Evolutionary conservation across 2,113 vertebrate species (phyloP).

Genomic region (Sinocyclocheilus anophthalmus): DNA sequence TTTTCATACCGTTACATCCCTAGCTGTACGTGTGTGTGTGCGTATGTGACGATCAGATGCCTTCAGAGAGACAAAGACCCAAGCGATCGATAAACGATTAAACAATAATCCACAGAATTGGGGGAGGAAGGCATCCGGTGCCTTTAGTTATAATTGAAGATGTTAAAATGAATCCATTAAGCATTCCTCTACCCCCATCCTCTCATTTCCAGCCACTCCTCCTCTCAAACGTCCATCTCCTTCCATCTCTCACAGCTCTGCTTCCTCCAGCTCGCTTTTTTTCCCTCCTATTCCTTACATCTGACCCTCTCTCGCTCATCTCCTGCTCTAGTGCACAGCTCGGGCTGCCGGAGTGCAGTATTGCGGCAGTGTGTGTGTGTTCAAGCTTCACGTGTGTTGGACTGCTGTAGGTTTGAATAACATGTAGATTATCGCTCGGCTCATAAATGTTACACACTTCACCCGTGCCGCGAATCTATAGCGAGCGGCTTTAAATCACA

Average conservation of each 20-base stretch:
- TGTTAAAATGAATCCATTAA: constrained; percentile 58
- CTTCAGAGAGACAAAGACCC: constrained; percentile 60
- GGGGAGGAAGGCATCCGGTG: constrained; percentile 56
- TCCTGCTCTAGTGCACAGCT: constrained; percentile 70
- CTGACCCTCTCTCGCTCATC: constrained; percentile 32
- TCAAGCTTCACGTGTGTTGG: constrained; percentile 25
- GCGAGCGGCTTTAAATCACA: constrained; percentile 66
- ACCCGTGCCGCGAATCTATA: constrained; percentile 55
- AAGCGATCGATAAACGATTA: constrained; percentile 69
- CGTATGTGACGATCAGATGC: background rate
- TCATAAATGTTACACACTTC: constrained; percentile 66
- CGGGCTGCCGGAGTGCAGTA: constrained; percentile 32
- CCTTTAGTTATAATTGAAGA: constrained; percentile 65
- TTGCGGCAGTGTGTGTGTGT: constrained; percentile 39
- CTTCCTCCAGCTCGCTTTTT: constrained; percentile 39
- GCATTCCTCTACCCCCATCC: constrained; percentile 48
- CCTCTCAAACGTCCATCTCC: background rate
- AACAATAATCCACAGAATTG: constrained; percentile 58
- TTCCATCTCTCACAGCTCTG: constrained; percentile 3
- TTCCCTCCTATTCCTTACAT: constrained; percentile 35
- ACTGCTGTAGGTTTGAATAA: constrained; percentile 51
- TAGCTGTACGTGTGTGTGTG: background rate
- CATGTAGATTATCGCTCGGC: constrained; percentile 64
- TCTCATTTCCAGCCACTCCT: constrained; percentile 19
- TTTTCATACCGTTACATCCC: too few relatives aligned